Conservation (phyloP, 2,113 vertebrate genomes). For the Etheostoma spectabile region DNA sequence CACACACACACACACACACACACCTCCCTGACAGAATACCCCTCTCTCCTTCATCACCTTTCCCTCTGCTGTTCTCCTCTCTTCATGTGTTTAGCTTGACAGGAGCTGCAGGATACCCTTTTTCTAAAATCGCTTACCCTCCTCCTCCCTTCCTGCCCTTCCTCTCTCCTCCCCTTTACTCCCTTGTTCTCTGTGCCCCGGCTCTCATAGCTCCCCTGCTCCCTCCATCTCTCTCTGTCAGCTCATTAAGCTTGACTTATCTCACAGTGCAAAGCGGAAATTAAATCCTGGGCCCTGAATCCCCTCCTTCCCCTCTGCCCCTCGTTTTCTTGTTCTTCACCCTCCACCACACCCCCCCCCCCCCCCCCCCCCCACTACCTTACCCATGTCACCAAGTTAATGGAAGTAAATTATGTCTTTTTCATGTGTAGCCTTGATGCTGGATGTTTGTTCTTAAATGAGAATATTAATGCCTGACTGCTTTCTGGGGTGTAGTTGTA, state of each 20-base stretch:
- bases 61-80: conserved; percentile 11
- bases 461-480: conserved; percentile 18
- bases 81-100: conserved; percentile 27
- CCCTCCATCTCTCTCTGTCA: conserved; percentile 74
- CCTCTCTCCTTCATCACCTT: conserved; percentile 28
- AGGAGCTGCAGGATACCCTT: conserved; percentile 52
- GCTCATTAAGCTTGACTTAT: conserved; percentile 82
- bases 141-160: conserved; percentile 18
- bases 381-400: conserved; percentile 43
- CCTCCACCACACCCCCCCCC: neutral
- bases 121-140: conserved; percentile 48
- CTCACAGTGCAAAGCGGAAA: conserved; percentile 78
- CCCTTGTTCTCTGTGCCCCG: conserved; percentile 42
- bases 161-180: conserved; percentile 41
- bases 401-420: conserved; percentile 29
- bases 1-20: conserved; percentile 6
- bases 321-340: conserved; percentile 43
- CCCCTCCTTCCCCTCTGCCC: conserved; percentile 48
- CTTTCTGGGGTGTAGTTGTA: neutral
- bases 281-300: conserved; percentile 71
- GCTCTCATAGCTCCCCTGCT: conserved; percentile 51
- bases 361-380: neutral
- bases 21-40: conserved; percentile 19
- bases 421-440: neutral
- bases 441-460: conserved; percentile 37